Conservation (phyloP, 1,140 invertebrate genomes). For the Lepidurus packardi region DNA sequence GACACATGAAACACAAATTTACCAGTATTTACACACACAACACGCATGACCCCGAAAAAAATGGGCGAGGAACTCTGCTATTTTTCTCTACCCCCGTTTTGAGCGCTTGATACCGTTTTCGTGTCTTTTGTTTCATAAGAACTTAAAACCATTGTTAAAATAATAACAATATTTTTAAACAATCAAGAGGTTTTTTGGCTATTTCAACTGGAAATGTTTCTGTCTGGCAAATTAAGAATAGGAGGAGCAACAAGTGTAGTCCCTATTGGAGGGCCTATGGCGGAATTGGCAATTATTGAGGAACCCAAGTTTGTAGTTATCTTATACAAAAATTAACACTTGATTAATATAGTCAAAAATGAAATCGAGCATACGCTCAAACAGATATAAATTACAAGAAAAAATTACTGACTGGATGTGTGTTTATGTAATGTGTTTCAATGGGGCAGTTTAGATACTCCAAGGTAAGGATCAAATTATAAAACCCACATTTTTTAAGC, state of each 20-base stretch:
- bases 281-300: conserved; percentile 21
- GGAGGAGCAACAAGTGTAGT: neutral
- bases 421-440: too few relatives aligned
- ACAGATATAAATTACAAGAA: neutral
- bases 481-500: too few relatives aligned
- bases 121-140: conserved; percentile 9
- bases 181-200: neutral
- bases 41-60: neutral
- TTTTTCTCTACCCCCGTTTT: neutral
- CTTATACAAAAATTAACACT: neutral
- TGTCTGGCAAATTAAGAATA: neutral
- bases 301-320: conserved; percentile 4
- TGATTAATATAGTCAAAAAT: too few relatives aligned
- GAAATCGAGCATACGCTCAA: neutral
- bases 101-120: conserved; percentile 18
- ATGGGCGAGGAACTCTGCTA: conserved; percentile 5
- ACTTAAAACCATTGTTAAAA: neutral
- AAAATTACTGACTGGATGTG: neutral
- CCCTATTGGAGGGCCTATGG: neutral
- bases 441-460: too few relatives aligned
- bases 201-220: neutral
- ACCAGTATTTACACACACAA: neutral
- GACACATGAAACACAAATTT: neutral
- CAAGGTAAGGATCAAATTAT: too few relatives aligned
- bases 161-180: neutral